A percentile compares a stretch with the other conserved stretches of the same genome.
Evolutionary conservation across 2,113 vertebrate species (phyloP).

Genomic region (Paedocypris sp.): DNA sequence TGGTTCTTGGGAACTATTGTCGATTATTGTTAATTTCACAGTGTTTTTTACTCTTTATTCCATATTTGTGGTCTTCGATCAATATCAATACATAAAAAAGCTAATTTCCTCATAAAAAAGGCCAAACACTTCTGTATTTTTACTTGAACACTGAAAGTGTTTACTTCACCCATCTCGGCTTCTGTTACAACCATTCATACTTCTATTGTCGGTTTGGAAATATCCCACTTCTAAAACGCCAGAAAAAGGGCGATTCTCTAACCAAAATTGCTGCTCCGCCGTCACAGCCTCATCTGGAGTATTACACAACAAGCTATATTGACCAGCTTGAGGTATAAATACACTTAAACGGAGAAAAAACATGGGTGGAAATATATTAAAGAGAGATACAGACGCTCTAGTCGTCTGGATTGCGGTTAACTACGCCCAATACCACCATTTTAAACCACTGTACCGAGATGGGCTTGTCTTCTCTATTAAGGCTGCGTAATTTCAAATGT

Average conservation of each 20-base stretch:
- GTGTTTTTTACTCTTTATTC: too few species aligned
- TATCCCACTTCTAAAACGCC: constrained; percentile 22
- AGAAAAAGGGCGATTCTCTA: constrained; percentile 13
- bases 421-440: too few species aligned
- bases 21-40: too few species aligned
- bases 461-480: too few species aligned
- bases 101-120: too few species aligned
- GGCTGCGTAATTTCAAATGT: neutral
- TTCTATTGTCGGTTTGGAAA: constrained; percentile 10
- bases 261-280: constrained; percentile 37
- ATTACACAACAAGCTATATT: constrained; percentile 32
- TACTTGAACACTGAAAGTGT: too few species aligned
- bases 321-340: constrained; percentile 33
- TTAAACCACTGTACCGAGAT: too few species aligned
- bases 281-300: constrained; percentile 7
- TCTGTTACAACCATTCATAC: constrained; percentile 14
- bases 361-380: neutral
- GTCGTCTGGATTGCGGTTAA: constrained; percentile 25
- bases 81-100: too few species aligned
- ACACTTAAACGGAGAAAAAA: constrained; percentile 29
- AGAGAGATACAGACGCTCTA: neutral
- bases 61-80: too few species aligned
- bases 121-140: too few species aligned
- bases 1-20: too few species aligned
- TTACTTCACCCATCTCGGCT: too few species aligned